Base-by-base conservation (phyloP, 2,888 invertebrate genomes). In the Pachycephus smyrnensis region DNA sequence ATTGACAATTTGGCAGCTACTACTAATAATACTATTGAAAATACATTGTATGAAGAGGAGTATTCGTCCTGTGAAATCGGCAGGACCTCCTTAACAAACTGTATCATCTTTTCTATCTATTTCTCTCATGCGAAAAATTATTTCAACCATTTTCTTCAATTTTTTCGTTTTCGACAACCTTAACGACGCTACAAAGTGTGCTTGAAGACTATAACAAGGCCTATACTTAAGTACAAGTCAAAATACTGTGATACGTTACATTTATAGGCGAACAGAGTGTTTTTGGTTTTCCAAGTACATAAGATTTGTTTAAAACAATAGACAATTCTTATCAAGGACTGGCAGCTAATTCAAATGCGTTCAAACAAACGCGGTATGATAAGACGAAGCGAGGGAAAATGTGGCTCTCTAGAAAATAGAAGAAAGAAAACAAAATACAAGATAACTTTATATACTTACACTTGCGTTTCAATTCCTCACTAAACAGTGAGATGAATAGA, bases 1-100 rank as follows among this genome's bases (percentile, higher is more conserved):
- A 88, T 84, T 73, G 75, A 76, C 37, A 80, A 79, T 86, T 84
- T 83, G 83, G 86, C 81, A 83, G 85, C 86, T 81, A 79, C 78
- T 77, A 71, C 73, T 68, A 77, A 81, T 73, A 79, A 55, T 55
- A 23, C 23, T 55, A 55, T 55, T 55, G 55, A 55, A 55, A 23
- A 55, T 55, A 55, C 9, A 23, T 23, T 55, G 9, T 55, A 55
- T 55, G 9, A 55, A 55, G 9, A 55, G 55, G 55, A 55, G 23
- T 23, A 55, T 55, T 9, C 23, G 1, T 55, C 9, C 23, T 55
- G 55, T 23, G 23, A 55, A 55, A 55, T 55, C 55, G 9, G 23
- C 9, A 55, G 23, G 55, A 55, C 23, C 55, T 23, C 23, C 55
- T 55, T 55, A 55, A 9, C 9, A 55, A 55, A 9, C 55, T 55